A percentile compares a stretch with the other conserved stretches of the same genome.
Conservation (phyloP, 1,140 invertebrate genomes). For the Drosophila lini region DNA sequence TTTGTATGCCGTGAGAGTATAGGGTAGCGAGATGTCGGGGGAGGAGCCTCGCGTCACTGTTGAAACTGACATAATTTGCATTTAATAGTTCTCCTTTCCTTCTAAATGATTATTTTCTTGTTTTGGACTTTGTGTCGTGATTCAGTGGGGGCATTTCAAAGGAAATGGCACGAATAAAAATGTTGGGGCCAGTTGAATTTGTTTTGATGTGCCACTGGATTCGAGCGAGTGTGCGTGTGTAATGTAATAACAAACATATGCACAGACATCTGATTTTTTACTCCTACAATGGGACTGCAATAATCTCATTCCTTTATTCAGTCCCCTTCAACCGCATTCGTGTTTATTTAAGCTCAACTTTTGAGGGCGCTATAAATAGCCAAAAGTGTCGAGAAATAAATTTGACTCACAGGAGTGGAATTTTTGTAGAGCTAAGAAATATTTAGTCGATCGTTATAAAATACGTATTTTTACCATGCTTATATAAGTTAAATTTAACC, state of each 20-base stretch:
- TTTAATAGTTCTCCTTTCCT: constrained; percentile 60
- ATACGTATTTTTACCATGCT: too few relatives aligned
- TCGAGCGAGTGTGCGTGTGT: background rate
- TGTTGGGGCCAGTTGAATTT: constrained; percentile 13
- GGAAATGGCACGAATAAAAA: constrained; percentile 34
- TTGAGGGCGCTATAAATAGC: constrained; percentile 19
- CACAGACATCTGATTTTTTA: constrained; percentile 13
- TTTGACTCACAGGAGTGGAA: constrained; percentile 7
- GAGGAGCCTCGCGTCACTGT: constrained; percentile 33
- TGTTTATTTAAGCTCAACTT: constrained; percentile 33
- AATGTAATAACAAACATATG: constrained; percentile 34
- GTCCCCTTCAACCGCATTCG: constrained; percentile 8
- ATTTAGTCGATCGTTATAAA: background rate
- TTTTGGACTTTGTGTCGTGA: constrained; percentile 30
- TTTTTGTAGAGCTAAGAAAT: background rate
- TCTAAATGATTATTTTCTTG: constrained; percentile 19
- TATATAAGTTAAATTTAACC: too few relatives aligned
- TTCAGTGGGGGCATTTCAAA: constrained; percentile 32
- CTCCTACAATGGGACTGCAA: constrained; percentile 13
- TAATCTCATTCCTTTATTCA: constrained; percentile 13
- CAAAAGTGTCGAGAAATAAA: background rate
- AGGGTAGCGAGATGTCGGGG: constrained; percentile 4
- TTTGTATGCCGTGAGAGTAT: constrained; percentile 64
- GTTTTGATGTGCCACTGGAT: constrained; percentile 32
- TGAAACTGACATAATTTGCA: constrained; percentile 77